A percentile compares a stretch with the other conserved stretches of the same genome.
phyloP scores from a whole-genome alignment of 2,113 vertebrate species.

The Pelobates fuscus region DNA sequence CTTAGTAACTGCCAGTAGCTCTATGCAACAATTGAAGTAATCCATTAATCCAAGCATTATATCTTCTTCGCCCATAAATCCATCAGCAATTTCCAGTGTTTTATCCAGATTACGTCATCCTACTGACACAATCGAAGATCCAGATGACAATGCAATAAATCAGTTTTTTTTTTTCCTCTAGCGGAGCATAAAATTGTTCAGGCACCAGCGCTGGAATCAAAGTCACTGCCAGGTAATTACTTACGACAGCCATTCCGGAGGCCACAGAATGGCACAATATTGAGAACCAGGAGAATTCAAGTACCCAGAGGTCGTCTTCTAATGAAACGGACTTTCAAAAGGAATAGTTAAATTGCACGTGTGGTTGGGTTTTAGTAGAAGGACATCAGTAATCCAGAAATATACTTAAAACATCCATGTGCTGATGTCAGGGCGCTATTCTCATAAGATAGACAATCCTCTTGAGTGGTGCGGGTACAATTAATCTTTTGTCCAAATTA shows the following conservation, averaged over 20 bases:
- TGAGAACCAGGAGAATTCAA: constrained; percentile 25
- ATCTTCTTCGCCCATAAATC: not conserved
- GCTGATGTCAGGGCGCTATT: not conserved
- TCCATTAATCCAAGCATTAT: not conserved
- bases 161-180: constrained; percentile 56
- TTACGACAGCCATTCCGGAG: not conserved
- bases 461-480: no score
- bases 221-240: constrained; percentile 54
- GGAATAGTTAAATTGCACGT: constrained; percentile 9
- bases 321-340: constrained; percentile 22
- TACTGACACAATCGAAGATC: not conserved
- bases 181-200: constrained; percentile 58
- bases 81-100: not conserved
- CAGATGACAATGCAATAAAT: not conserved
- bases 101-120: not conserved
- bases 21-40: not conserved
- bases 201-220: constrained; percentile 56
- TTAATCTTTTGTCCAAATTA: no score
- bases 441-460: not conserved
- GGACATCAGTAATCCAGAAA: constrained; percentile 2
- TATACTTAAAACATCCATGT: constrained; percentile 11
- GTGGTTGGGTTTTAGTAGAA: constrained; percentile 15
- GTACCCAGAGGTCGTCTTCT: constrained; percentile 24
- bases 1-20: not conserved
- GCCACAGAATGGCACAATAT: not conserved